Conservation (phyloP, 2,113 vertebrate genomes). For the Aptenodytes patagonicus region DNA sequence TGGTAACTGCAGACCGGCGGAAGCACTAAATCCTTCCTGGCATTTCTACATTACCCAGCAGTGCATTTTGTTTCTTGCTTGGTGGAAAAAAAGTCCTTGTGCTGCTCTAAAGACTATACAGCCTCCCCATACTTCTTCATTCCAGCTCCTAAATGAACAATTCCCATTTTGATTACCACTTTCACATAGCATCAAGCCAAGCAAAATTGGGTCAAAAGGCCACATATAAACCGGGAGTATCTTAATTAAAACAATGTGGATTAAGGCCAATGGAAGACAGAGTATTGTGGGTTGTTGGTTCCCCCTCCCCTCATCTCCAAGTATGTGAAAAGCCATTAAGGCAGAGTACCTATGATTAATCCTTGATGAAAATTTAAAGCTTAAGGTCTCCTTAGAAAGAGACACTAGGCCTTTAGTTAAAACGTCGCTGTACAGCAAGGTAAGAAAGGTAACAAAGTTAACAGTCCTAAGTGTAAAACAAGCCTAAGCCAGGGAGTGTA, state of each 20-base stretch:
- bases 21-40: neutral
- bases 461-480: neutral
- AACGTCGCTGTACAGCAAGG: neutral
- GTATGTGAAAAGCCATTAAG: neutral
- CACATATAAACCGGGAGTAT: neutral
- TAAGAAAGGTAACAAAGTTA: neutral
- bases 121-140: neutral
- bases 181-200: neutral
- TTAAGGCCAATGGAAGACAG: neutral
- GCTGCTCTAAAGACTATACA: neutral
- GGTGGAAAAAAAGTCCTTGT: neutral
- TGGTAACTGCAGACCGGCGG: neutral
- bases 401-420: neutral
- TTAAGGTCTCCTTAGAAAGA: neutral
- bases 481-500: fast-evolving
- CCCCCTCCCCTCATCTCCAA: neutral
- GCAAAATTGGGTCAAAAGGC: neutral
- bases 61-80: neutral
- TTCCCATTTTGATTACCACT: neutral
- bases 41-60: neutral
- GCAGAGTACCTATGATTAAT: neutral
- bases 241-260: neutral
- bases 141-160: neutral
- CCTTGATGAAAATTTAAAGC: neutral
- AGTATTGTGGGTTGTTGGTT: fast-evolving